Evolutionary conservation across 2,888 invertebrate species (phyloP).

Genomic region (Chironomus riparius): DNA sequence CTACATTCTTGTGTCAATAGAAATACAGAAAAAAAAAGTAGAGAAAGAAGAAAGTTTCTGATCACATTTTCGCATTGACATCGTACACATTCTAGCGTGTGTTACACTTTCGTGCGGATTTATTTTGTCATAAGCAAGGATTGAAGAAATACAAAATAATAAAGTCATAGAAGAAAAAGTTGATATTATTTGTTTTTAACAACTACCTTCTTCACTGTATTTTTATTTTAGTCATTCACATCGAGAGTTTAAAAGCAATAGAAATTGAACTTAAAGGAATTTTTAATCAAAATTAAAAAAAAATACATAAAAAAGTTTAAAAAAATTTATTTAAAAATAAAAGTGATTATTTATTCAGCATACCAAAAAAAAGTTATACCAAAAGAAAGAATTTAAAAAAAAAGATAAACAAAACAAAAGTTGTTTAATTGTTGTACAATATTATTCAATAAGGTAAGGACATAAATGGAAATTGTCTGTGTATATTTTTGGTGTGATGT

Average conservation of each 20-base stretch:
- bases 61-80: conserved; percentile 24
- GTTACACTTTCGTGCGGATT: neutral
- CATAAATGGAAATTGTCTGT: too few species aligned
- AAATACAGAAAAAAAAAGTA: neutral
- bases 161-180: neutral
- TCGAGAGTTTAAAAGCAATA: neutral
- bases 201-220: neutral
- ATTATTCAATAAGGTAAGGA: too few species aligned
- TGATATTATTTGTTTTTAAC: neutral
- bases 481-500: too few species aligned
- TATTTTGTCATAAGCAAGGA: neutral
- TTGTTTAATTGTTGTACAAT: too few species aligned
- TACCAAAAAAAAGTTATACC: neutral
- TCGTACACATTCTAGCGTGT: conserved; percentile 13
- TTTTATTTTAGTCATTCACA: neutral
- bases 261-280: neutral
- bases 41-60: neutral
- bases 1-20: neutral
- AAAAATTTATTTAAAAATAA: neutral
- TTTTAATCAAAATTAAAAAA: neutral
- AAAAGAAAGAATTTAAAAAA: neutral
- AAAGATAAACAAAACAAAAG: too few species aligned
- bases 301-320: neutral
- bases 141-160: neutral
- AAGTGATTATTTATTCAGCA: too few species aligned